Percentiles rank a stretch among this genome's conserved stretches.
These are phyloP conservation scores for Australoheros facetus DNA, from an alignment of 2,797 vertebrate genomes.

Conservation along the genomic window DNA sequence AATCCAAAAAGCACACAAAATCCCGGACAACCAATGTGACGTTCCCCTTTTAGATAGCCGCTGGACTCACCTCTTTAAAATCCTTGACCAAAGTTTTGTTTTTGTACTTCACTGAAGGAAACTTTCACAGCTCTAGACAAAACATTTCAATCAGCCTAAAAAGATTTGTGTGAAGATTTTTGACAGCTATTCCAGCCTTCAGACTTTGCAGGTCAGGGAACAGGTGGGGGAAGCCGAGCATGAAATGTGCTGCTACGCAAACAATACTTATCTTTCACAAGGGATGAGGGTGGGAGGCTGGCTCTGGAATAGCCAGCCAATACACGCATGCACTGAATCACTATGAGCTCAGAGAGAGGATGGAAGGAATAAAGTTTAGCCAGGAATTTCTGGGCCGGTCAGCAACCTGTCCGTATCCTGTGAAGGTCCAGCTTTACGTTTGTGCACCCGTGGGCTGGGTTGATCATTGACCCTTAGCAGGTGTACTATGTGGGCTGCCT, in stretches of 20 bases:
- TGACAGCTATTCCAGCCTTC: conserved; percentile 69
- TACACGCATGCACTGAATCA: conserved; percentile 61
- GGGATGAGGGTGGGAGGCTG: conserved; percentile 65
- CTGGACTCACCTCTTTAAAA: conserved; percentile 16
- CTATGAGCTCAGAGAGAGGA: conserved; percentile 49
- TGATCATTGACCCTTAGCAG: conserved; percentile 60
- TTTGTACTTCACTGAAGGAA: conserved; percentile 15
- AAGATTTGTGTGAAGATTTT: conserved; percentile 47
- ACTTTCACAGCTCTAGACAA: conserved; percentile 33
- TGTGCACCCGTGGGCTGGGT: conserved; percentile 38
- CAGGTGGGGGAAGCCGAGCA: conserved; percentile 76
- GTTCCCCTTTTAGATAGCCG: conserved; percentile 23
- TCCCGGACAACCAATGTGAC: conserved; percentile 8
- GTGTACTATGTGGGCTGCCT: conserved; percentile 39
- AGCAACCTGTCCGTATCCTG: conserved; percentile 56
- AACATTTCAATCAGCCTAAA: conserved; percentile 52
- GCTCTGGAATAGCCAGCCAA: conserved; percentile 56
- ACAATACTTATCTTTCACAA: conserved; percentile 78
- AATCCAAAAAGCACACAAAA: conserved; percentile 29
- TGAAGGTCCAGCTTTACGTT: conserved; percentile 30
- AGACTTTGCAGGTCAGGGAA: conserved; percentile 73
- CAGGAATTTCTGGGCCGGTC: conserved; percentile 43
- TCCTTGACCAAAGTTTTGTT: conserved; percentile 39
- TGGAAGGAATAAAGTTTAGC: conserved; percentile 55
- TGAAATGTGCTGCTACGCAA: conserved; percentile 80